phyloP scores from a whole-genome alignment of 2,888 invertebrate species.

The Drosophila colorata region DNA sequence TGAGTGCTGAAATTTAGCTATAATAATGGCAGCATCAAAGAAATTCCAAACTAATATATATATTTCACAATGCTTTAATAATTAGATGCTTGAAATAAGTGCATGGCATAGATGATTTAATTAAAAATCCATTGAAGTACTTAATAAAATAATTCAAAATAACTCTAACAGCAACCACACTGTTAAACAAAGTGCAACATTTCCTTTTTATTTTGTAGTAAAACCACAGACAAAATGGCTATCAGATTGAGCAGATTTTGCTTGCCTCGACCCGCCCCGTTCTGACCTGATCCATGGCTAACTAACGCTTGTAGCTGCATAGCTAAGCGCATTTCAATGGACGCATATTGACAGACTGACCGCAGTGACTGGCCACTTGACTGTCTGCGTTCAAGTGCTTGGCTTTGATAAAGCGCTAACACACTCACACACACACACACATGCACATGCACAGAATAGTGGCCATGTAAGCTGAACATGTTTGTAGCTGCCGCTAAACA shows the following conservation, averaged over 20 bases:
- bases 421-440: constrained; percentile 23
- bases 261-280: neutral
- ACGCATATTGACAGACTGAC: constrained; percentile 73
- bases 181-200: constrained; percentile 17
- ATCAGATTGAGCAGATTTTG: constrained; percentile 17
- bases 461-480: constrained; percentile 50
- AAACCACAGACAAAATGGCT: constrained; percentile 44
- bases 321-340: constrained; percentile 68
- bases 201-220: constrained; percentile 7
- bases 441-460: constrained; percentile 7
- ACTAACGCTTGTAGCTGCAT: constrained; percentile 48
- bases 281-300: neutral
- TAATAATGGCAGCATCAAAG: constrained; percentile 10
- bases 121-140: constrained; percentile 25
- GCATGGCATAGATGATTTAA: constrained; percentile 33
- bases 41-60: neutral
- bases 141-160: constrained; percentile 20
- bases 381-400: constrained; percentile 74
- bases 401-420: constrained; percentile 67
- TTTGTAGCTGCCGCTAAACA: constrained; percentile 65
- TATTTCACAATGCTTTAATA: neutral
- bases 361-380: constrained; percentile 62
- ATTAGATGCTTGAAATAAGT: constrained; percentile 9
- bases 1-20: neutral
- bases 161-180: constrained; percentile 11